A percentile compares a stretch with the other conserved stretches of the same genome.
These are phyloP conservation scores for Nylanderia fulva DNA, from an alignment of 1,140 invertebrate genomes.

Conservation along the genomic window DNA sequence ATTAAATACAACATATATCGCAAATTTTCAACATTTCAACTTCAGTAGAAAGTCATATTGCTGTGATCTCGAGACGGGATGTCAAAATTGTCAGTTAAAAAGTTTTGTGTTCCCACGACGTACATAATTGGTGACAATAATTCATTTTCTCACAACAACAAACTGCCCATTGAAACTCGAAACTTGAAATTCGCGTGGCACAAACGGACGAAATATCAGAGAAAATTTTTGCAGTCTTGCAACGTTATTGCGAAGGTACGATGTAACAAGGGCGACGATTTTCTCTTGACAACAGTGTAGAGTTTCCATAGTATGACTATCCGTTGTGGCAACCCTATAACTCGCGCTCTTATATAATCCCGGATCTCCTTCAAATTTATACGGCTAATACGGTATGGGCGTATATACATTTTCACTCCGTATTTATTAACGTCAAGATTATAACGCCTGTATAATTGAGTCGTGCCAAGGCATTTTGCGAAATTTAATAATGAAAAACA, in stretches of 20 bases:
- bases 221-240: constrained; percentile 16
- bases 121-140: constrained; percentile 41
- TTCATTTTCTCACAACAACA: constrained; percentile 12
- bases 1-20: neutral
- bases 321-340: constrained; percentile 12
- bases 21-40: constrained; percentile 12
- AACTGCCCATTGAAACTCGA: constrained; percentile 30
- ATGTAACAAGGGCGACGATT: constrained; percentile 31
- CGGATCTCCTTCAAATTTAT: constrained; percentile 46
- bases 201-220: neutral
- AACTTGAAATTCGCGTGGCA: constrained; percentile 17
- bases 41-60: neutral
- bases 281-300: constrained; percentile 10
- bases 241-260: neutral
- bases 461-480: constrained; percentile 7
- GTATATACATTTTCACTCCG: constrained; percentile 13
- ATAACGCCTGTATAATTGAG: constrained; percentile 17
- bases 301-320: constrained; percentile 14
- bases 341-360: constrained; percentile 25
- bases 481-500: constrained; percentile 44
- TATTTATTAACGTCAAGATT: constrained; percentile 58
- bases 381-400: constrained; percentile 13
- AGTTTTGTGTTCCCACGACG: neutral
- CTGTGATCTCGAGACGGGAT: neutral
- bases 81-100: constrained; percentile 23